Evolutionary conservation across 2,113 vertebrate species (phyloP), one percentile per base, ranked within the genome.

Genomic region (Pteronura brasiliensis): DNA sequence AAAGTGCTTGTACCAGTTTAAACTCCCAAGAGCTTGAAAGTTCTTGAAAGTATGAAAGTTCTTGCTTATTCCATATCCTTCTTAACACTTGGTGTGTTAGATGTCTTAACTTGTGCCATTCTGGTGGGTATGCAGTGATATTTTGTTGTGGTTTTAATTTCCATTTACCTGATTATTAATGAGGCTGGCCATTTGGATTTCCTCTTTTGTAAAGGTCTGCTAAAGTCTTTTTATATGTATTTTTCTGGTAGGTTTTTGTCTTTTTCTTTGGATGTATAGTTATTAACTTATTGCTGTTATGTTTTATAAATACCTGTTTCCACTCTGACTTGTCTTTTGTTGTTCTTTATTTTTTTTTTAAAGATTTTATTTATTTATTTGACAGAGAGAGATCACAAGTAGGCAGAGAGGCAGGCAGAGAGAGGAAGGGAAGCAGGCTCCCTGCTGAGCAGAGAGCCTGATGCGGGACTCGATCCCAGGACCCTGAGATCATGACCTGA

Each of bases 111-210:
- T 93, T 90, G 36, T 97, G 80, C 49, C 42, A 52, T 5, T 93
- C 59, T 93, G 74, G 39, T 76, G 29, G 84, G 55, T 92, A 67
- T 79, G 52, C 34, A 42, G 25, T 89, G 79, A 69, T 93, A 71
- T 21, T 79, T 95, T 23, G 57, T 79, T 25, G 15, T 79, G 81
- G 6, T 84, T 93, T 97, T 97, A 91, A 81, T 97, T 95, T 88
- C 13, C 20, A 39, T 57, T 93, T 79, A 34, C 42, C 61, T 84
- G 15, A 49, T 90, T 59, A 76, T 49, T 94, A 79, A 88, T 65
- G 20, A 83, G 12, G 3, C 65, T 88, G 36, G 27, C 67, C 44
- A 63, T 77, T 96, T 83, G 31, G 15, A 36, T 95, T 94, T 63
- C 76, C 36, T 47, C 59, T 96, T 95, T 87, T 87, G 42, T 82